A percentile compares a stretch with the other conserved stretches of the same genome.
These are phyloP conservation scores for Daubentonia madagascariensis DNA, from an alignment of 2,113 vertebrate genomes.

Conservation along the genomic window DNA sequence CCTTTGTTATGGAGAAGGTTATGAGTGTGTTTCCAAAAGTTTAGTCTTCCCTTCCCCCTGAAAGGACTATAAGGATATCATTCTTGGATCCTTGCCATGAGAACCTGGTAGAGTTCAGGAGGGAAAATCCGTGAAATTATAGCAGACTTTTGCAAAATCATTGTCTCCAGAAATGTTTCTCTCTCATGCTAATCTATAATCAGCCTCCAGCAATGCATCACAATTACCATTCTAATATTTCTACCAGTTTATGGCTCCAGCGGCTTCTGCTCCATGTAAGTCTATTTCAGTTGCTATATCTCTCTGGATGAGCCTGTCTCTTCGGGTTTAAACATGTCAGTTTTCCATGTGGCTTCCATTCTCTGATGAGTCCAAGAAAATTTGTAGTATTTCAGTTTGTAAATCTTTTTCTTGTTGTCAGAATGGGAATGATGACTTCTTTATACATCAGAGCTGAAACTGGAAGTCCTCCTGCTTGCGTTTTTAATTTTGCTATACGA, in stretches of 20 bases:
- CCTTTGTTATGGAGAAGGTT: not conserved
- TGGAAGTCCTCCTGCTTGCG: not conserved
- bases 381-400: not conserved
- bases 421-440: not conserved
- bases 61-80: not conserved
- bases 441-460: not conserved
- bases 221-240: not conserved
- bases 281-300: no score
- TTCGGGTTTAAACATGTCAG: no score
- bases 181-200: not conserved
- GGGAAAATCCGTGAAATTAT: not conserved
- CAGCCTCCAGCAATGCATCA: not conserved
- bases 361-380: not conserved
- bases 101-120: not conserved
- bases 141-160: not conserved
- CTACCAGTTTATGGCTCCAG: not conserved
- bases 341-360: no score
- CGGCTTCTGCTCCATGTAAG: no score
- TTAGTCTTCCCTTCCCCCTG: not conserved
- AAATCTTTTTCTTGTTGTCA: not conserved
- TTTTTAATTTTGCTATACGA: not conserved
- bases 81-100: not conserved
- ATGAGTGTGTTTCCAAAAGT: not conserved
- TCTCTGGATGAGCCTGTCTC: no score
- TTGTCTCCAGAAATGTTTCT: not conserved